A percentile compares a stretch with the other conserved stretches of the same genome.
Conservation (phyloP, 37 sponge, comb jelly and placozoan genomes). For the Ianthella basta region DNA sequence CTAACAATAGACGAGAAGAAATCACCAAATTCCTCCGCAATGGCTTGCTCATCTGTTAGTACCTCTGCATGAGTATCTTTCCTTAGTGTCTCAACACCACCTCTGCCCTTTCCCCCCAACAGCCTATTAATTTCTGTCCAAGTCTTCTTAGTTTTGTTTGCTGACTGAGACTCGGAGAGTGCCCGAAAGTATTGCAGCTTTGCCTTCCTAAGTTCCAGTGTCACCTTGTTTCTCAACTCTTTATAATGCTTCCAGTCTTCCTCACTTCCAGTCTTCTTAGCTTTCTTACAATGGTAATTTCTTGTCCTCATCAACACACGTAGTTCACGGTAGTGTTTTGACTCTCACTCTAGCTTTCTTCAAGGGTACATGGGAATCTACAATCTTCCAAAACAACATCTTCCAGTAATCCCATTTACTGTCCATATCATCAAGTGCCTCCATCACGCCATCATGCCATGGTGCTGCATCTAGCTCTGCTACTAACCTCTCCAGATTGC, state of each 20-base stretch:
- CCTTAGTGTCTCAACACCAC: not conserved
- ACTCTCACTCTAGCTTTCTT: constrained; percentile 28
- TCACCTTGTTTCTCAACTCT: not conserved
- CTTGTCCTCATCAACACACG: not conserved
- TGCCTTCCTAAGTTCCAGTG: not conserved
- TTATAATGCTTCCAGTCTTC: constrained; percentile 13
- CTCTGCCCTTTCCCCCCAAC: constrained; percentile 11
- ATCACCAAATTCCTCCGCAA: constrained; percentile 28
- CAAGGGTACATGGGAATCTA: constrained; percentile 14
- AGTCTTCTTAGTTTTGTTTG: constrained; percentile 8
- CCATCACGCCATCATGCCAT: constrained; percentile 40
- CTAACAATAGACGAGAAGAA: constrained; percentile 14
- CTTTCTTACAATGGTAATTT: constrained; percentile 9
- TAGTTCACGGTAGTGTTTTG: constrained; percentile 35
- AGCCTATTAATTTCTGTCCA: constrained; percentile 32
- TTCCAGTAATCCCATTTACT: constrained; percentile 49
- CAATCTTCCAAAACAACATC: constrained; percentile 1
- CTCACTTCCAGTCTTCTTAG: not conserved
- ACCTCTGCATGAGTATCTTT: too few species aligned
- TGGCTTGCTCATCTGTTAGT: not conserved
- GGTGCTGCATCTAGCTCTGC: constrained; percentile 13
- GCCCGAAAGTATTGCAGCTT: constrained; percentile 21
- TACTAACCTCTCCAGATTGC: constrained; percentile 12
- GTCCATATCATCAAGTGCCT: constrained; percentile 29
- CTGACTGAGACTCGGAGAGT: constrained; percentile 4